Evolutionary conservation across 2,888 invertebrate species (phyloP).

Genomic region (Melinopterus prodromus): DNA sequence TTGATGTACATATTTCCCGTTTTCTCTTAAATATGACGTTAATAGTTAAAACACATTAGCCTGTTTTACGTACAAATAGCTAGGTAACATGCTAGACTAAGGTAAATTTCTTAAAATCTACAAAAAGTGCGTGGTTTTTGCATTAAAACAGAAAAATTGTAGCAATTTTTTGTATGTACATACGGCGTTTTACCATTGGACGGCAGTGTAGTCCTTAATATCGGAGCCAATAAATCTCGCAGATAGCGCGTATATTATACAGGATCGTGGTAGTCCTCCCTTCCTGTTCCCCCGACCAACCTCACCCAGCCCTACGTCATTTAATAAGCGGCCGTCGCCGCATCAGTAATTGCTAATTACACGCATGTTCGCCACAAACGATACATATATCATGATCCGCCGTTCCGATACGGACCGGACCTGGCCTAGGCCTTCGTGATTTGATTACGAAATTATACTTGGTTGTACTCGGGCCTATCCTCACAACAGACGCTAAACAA

Average conservation of each 20-base stretch:
- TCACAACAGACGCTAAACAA: neutral
- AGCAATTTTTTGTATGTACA: too few relatives aligned
- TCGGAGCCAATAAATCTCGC: conserved; percentile 18
- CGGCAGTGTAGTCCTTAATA: conserved; percentile 17
- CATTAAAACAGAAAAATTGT: too few relatives aligned
- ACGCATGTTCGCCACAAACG: conserved; percentile 50
- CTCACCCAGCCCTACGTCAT: conserved; percentile 34
- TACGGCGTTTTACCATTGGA: too few relatives aligned
- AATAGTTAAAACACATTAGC: too few relatives aligned
- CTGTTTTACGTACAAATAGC: too few relatives aligned
- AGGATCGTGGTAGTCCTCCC: neutral
- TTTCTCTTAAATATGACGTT: too few relatives aligned
- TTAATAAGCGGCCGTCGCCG: conserved; percentile 43
- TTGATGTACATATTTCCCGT: too few relatives aligned
- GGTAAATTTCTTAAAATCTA: too few relatives aligned
- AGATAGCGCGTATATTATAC: neutral
- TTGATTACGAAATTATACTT: conserved; percentile 45
- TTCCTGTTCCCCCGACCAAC: neutral
- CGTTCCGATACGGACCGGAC: conserved; percentile 42
- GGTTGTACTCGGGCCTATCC: neutral
- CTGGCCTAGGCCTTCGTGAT: conserved; percentile 44
- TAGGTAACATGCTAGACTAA: too few relatives aligned
- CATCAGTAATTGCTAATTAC: conserved; percentile 52
- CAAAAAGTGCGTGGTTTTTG: too few relatives aligned
- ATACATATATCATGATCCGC: conserved; percentile 51